These are phyloP conservation scores for Ceratosolen solmsi DNA, from an alignment of 1,140 invertebrate genomes.

Conservation along the genomic window DNA sequence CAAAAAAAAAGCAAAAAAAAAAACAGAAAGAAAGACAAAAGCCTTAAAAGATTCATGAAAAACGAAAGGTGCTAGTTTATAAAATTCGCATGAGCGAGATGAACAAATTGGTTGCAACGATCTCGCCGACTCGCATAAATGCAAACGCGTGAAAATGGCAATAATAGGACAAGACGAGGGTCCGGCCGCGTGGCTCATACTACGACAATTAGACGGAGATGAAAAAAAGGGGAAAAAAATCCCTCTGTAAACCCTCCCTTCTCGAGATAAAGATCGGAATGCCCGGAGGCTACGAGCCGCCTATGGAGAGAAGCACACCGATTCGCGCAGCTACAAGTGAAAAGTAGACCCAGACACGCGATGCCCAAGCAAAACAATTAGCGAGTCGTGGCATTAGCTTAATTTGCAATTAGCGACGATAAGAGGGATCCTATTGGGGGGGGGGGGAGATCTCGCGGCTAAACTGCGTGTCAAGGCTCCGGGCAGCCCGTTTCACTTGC, in stretches of 20 bases:
- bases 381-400: conserved; percentile 36
- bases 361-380: conserved; percentile 40
- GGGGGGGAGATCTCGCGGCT: not conserved
- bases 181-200: not conserved
- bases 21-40: too few species aligned
- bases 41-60: too few species aligned
- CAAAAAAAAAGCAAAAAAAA: too few species aligned
- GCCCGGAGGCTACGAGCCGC: not conserved
- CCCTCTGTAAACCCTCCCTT: too few species aligned
- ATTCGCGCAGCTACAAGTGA: not conserved
- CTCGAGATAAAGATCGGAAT: not conserved
- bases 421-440: too few species aligned
- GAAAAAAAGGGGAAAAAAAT: not conserved
- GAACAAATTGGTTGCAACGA: too few species aligned
- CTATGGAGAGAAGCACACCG: not conserved
- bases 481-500: not conserved
- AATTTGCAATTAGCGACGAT: conserved; percentile 44
- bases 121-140: too few species aligned
- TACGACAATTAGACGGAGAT: not conserved
- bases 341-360: conserved; percentile 22
- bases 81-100: too few species aligned
- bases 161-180: too few species aligned
- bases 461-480: not conserved
- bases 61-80: too few species aligned
- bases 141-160: too few species aligned